phyloP scores from a whole-genome alignment of 2,113 vertebrate genomes.

The Triplophysa dalaica region DNA sequence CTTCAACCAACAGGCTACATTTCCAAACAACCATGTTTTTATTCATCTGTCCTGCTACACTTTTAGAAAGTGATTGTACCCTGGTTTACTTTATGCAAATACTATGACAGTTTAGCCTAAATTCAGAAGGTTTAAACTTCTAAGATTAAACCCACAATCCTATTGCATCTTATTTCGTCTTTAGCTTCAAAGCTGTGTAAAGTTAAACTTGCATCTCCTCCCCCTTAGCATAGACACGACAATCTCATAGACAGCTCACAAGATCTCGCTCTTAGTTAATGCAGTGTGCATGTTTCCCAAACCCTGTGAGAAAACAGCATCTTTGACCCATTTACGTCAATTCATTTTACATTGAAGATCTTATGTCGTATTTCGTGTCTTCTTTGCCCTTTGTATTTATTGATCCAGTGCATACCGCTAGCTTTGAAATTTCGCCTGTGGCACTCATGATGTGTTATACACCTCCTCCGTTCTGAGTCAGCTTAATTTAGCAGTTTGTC shows the following conservation, averaged over 20 bases:
- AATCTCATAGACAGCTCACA: not conserved
- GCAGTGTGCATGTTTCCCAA: not conserved
- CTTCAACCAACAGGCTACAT: too few relatives aligned
- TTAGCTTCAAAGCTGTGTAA: slow-evolving; percentile 21
- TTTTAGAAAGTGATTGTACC: too few relatives aligned
- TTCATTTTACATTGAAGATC: slow-evolving; percentile 36
- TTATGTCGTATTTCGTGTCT: not conserved
- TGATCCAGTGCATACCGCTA: slow-evolving; percentile 15
- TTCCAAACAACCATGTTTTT: too few relatives aligned
- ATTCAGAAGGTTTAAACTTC: not conserved
- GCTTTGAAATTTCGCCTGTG: not conserved
- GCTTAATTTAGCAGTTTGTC: not conserved
- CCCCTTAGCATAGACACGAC: slow-evolving; percentile 19
- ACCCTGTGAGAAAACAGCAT: not conserved
- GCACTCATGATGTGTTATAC: not conserved
- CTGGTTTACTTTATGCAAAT: too few relatives aligned
- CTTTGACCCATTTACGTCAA: slow-evolving; percentile 40
- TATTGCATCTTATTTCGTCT: slow-evolving; percentile 8
- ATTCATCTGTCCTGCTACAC: too few relatives aligned
- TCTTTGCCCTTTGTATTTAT: slow-evolving; percentile 24
- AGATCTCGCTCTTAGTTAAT: not conserved
- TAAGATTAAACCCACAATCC: slow-evolving; percentile 4
- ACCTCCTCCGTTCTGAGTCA: not conserved
- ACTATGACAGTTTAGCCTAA: too few relatives aligned
- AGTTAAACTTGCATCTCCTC: slow-evolving; percentile 39